These are phyloP conservation scores for Lepidurus apus DNA, from an alignment of 1,140 invertebrate genomes.

Conservation along the genomic window DNA sequence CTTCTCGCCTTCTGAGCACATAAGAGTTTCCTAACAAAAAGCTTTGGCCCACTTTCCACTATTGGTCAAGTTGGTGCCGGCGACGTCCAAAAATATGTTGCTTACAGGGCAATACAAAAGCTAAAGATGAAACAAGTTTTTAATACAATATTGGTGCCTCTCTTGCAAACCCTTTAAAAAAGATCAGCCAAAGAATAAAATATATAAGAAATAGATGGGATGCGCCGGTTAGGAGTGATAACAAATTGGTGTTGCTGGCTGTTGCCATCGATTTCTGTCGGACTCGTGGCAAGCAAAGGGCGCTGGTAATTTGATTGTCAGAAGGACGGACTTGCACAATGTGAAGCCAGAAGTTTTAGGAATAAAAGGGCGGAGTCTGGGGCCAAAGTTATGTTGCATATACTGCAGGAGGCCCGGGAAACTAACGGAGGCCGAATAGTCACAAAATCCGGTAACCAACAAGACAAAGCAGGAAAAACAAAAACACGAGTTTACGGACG, in stretches of 20 bases:
- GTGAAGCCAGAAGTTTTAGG: no score
- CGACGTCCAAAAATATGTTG: neutral
- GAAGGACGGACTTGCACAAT: no score
- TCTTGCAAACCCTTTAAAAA: neutral
- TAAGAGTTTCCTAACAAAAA: neutral
- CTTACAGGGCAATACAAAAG: constrained; percentile 10
- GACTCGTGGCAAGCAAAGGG: neutral
- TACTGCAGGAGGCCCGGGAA: no score
- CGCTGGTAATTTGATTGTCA: neutral
- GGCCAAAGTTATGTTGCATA: no score
- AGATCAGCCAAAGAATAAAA: neutral
- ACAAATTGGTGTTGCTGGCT: constrained; percentile 15
- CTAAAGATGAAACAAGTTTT: neutral
- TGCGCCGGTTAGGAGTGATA: constrained; percentile 18
- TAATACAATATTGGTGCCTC: neutral
- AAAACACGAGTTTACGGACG: neutral
- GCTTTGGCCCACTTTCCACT: neutral
- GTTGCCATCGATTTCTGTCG: constrained; percentile 6
- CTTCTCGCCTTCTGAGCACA: neutral
- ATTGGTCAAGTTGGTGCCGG: neutral
- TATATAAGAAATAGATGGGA: neutral
- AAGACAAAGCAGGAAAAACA: neutral
- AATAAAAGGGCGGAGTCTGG: no score
- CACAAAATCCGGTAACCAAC: neutral
- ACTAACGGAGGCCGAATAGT: no score